A percentile compares a stretch with the other conserved stretches of the same genome.
Evolutionary conservation across 2,888 invertebrate species (phyloP).

Genomic region (Yponomeuta cagnagella): DNA sequence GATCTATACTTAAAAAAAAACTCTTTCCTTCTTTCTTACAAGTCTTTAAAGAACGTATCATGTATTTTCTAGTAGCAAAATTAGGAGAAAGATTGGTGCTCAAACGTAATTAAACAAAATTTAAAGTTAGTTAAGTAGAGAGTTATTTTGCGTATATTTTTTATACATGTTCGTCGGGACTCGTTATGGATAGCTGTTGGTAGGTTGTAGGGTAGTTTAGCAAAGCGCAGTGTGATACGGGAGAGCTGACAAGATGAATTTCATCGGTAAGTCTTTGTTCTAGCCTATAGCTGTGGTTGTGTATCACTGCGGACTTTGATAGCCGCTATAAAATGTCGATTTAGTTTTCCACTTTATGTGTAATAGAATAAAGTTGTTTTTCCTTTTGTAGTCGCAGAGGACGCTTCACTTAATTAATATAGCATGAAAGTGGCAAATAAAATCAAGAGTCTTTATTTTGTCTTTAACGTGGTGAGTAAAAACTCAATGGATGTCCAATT

Average conservation of each 20-base stretch:
- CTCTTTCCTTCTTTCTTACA: constrained; percentile 40
- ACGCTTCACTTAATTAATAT: not conserved
- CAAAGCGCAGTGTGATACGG: constrained; percentile 38
- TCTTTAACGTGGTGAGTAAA: not conserved
- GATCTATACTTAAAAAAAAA: constrained; percentile 20
- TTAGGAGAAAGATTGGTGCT: constrained; percentile 54
- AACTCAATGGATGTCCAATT: not conserved
- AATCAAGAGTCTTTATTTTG: not conserved
- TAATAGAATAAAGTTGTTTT: not conserved
- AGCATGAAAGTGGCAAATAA: not conserved
- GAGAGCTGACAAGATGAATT: constrained; percentile 55
- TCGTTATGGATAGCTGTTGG: constrained; percentile 53
- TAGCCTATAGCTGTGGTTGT: constrained; percentile 5
- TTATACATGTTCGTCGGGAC: constrained; percentile 44
- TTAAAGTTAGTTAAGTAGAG: constrained; percentile 5
- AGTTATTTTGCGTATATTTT: constrained; percentile 29
- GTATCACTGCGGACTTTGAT: constrained; percentile 11
- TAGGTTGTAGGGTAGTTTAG: constrained; percentile 31
- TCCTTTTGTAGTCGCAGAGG: not conserved
- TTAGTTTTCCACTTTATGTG: constrained; percentile 3
- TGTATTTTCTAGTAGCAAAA: constrained; percentile 50
- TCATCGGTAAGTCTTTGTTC: constrained; percentile 55
- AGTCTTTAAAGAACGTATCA: constrained; percentile 64
- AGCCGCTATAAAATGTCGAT: constrained; percentile 1
- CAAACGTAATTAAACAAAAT: constrained; percentile 32